Evolutionary conservation across 2,888 invertebrate species (phyloP).

Genomic region (Oxystoma pomonae): DNA sequence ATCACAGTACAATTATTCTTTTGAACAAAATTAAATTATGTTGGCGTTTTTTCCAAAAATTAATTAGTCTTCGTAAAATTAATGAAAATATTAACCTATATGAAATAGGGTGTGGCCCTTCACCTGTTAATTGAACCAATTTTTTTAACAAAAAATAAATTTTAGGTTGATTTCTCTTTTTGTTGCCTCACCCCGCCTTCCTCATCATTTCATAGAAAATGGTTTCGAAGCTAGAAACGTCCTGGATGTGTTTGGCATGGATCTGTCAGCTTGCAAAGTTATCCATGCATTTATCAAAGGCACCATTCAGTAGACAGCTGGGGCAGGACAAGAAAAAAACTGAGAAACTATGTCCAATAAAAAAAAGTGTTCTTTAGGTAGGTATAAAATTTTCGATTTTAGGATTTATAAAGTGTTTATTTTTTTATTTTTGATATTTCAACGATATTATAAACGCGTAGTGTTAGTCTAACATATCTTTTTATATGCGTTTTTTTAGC

Average conservation of each 20-base stretch:
- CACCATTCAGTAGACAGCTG: slow-evolving; percentile 42
- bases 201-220: background rate
- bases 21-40: no score
- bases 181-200: slow-evolving; percentile 50
- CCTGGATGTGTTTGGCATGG: slow-evolving; percentile 61
- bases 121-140: no score
- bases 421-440: slow-evolving; percentile 6
- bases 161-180: slow-evolving; percentile 57
- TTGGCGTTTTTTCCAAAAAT: no score
- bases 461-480: no score
- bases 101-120: no score
- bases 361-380: slow-evolving; percentile 30
- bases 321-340: background rate
- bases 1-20: no score
- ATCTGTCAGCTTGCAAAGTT: slow-evolving; percentile 58
- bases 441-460: background rate
- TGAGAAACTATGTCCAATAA: slow-evolving; percentile 22
- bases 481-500: no score
- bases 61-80: no score
- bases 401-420: background rate
- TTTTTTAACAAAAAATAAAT: no score
- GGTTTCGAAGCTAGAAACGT: slow-evolving; percentile 22
- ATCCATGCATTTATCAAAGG: slow-evolving; percentile 61
- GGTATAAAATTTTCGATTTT: background rate
- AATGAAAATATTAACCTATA: no score